Conservation (phyloP, 2,797 vertebrate species). For the Phrynocephalus forsythii region DNA sequence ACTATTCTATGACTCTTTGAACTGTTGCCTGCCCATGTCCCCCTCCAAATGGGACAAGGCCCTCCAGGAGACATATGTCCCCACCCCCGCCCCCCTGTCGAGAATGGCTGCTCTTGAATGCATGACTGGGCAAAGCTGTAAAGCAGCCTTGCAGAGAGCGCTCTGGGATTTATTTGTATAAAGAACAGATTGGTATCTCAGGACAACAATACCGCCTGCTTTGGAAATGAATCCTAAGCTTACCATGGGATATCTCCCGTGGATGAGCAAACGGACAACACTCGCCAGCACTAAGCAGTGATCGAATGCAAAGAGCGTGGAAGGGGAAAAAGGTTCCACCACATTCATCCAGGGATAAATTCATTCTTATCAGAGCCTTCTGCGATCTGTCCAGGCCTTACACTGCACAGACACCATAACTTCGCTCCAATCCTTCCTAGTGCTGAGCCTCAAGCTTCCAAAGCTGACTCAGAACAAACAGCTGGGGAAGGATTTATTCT, state of each 20-base stretch:
- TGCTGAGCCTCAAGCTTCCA: neutral
- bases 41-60: too few relatives aligned
- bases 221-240: neutral
- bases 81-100: too few relatives aligned
- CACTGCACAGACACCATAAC: neutral
- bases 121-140: neutral
- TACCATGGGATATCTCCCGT: neutral
- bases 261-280: neutral
- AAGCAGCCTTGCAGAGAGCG: neutral
- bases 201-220: neutral
- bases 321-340: neutral
- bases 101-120: neutral
- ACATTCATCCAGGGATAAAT: neutral
- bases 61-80: too few relatives aligned
- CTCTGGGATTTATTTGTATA: neutral
- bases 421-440: neutral
- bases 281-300: neutral
- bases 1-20: too few relatives aligned
- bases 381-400: neutral
- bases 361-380: conserved; percentile 1
- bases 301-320: neutral
- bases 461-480: neutral
- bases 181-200: neutral
- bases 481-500: neutral
- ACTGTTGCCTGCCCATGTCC: too few relatives aligned